These are phyloP conservation scores for Antigone vipio DNA, from an alignment of 2,113 vertebrate genomes.

Conservation along the genomic window DNA sequence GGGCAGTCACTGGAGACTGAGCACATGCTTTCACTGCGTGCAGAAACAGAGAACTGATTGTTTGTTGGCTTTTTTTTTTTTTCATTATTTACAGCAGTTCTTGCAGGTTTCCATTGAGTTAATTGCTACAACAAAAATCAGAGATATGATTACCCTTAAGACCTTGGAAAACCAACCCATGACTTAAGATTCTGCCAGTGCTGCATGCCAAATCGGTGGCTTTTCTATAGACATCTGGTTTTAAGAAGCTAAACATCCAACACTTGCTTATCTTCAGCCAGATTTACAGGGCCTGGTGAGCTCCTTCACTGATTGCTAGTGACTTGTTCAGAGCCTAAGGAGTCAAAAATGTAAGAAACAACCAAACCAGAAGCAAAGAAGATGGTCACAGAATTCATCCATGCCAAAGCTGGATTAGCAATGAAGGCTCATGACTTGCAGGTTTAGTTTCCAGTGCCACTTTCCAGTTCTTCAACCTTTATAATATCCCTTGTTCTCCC, in stretches of 20 bases:
- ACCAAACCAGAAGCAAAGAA: not conserved
- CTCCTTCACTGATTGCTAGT: not conserved
- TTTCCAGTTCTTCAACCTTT: not conserved
- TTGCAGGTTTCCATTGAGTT: not conserved
- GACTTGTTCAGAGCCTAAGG: not conserved
- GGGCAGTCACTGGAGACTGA: not conserved
- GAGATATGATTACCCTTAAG: not conserved
- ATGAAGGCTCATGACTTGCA: fast-evolving
- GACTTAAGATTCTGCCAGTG: not conserved
- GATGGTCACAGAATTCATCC: not conserved
- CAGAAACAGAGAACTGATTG: not conserved
- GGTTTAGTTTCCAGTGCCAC: not conserved
- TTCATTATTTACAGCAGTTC: not conserved
- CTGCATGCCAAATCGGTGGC: not conserved
- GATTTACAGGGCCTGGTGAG: not conserved
- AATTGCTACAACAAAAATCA: not conserved
- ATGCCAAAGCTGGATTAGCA: not conserved
- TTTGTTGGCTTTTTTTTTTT: too few relatives aligned
- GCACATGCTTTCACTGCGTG: not conserved
- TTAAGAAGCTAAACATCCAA: not conserved
- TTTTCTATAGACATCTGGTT: not conserved
- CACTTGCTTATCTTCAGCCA: not conserved
- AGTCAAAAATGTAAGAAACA: not conserved
- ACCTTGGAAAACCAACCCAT: not conserved
- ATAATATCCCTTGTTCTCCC: not conserved